Percentiles rank a stretch among this genome's conserved stretches.
Conservation (phyloP, 1,140 invertebrate genomes). For the Aphis gossypii region DNA sequence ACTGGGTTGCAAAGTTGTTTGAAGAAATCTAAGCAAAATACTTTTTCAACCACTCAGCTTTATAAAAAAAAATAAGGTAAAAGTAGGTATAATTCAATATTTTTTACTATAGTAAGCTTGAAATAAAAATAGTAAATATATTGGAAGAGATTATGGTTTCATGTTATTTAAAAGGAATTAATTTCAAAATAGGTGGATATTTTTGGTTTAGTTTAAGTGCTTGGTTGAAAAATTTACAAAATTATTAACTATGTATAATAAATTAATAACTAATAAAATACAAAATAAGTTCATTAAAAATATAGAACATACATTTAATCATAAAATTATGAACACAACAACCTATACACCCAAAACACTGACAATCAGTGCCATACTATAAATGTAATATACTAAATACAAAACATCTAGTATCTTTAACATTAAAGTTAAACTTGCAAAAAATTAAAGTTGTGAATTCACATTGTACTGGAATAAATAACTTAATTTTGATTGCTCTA, state of each 20-base stretch:
- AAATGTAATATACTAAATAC: neutral
- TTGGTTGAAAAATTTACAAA: neutral
- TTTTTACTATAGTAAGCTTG: too few relatives aligned
- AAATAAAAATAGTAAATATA: neutral
- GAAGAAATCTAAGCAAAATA: too few relatives aligned
- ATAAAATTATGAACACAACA: conserved; percentile 33
- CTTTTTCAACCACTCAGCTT: too few relatives aligned
- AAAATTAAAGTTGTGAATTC: neutral
- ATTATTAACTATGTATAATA: neutral
- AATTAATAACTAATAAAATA: neutral
- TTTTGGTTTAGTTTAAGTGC: neutral
- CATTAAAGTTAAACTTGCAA: neutral
- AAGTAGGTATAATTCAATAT: too few relatives aligned
- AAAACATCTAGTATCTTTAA: neutral
- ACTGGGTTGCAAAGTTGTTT: too few relatives aligned
- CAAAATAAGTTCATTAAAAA: conserved; percentile 23
- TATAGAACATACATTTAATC: conserved; percentile 49
- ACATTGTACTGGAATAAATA: neutral
- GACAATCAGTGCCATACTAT: neutral
- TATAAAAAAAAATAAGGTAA: too few relatives aligned
- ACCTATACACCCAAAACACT: conserved; percentile 18
- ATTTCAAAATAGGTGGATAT: neutral
- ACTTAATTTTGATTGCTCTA: neutral
- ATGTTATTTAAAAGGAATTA: neutral
- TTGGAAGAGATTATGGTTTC: neutral